Percentiles rank a stretch among this genome's conserved stretches.
phyloP scores from a whole-genome alignment of 2,888 invertebrate genomes.

The Caenorhabditis sp. region DNA sequence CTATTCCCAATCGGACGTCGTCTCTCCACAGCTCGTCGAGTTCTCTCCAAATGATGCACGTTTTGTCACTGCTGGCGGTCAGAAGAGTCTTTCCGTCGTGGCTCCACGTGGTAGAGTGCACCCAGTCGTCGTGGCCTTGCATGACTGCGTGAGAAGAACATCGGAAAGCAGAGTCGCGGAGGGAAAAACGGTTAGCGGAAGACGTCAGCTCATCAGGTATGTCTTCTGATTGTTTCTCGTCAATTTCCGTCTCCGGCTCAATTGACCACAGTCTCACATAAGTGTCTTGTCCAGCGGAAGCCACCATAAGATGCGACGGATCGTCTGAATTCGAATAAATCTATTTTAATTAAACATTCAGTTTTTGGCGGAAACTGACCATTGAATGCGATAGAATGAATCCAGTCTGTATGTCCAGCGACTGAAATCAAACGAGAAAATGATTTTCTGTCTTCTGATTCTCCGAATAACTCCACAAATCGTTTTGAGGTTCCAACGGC shows the following conservation, averaged over 20 bases:
- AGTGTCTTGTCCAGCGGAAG: conserved; percentile 65
- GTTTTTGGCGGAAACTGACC: too few relatives aligned
- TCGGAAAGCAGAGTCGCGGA: conserved; percentile 1
- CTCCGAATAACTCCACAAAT: conserved; percentile 64
- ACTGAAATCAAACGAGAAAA: conserved; percentile 57
- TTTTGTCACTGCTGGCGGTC: conserved; percentile 75
- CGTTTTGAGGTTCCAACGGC: conserved; percentile 70
- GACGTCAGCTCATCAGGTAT: conserved; percentile 58
- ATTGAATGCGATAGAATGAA: conserved; percentile 70
- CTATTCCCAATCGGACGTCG: conserved; percentile 69
- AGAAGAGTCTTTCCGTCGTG: conserved; percentile 60
- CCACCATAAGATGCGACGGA: conserved; percentile 46
- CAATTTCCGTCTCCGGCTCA: conserved; percentile 10
- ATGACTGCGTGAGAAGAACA: conserved; percentile 84
- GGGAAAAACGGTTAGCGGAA: conserved; percentile 38
- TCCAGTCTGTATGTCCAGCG: conserved; percentile 71
- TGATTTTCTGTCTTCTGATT: conserved; percentile 25
- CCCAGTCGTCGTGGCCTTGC: conserved; percentile 93
- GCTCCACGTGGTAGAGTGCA: conserved; percentile 86
- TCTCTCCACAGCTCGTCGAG: conserved; percentile 55
- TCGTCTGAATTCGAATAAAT: conserved; percentile 40
- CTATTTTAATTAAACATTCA: too few relatives aligned
- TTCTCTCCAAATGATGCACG: conserved; percentile 73
- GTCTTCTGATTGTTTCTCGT: not conserved
- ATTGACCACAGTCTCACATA: conserved; percentile 67